These are phyloP conservation scores for Apis florea DNA, from an alignment of 1,140 invertebrate species.

Conservation along the genomic window DNA sequence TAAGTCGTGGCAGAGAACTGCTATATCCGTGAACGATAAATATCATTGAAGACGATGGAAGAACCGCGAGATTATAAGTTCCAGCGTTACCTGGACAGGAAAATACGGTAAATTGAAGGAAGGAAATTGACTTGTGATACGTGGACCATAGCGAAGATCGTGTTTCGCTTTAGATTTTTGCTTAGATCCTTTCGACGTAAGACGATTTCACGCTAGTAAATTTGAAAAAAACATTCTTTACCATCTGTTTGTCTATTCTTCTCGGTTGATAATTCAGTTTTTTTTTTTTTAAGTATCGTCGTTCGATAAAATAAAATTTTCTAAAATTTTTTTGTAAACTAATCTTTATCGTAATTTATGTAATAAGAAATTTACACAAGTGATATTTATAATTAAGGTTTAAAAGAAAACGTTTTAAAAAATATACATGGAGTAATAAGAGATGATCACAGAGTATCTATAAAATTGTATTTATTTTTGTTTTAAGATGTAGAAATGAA, in stretches of 20 bases:
- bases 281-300: background rate
- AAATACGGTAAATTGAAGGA: conserved; percentile 13
- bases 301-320: background rate
- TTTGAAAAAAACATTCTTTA: background rate
- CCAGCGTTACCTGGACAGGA: background rate
- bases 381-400: background rate
- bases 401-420: background rate
- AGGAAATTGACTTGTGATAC: conserved; percentile 56
- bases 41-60: conserved; percentile 4
- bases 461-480: too few species aligned
- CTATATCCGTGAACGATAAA: background rate
- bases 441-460: too few species aligned
- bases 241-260: background rate
- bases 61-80: background rate
- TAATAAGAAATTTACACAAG: background rate
- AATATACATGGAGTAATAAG: background rate
- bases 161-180: background rate
- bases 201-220: background rate
- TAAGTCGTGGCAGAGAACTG: background rate
- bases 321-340: background rate
- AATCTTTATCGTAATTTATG: background rate
- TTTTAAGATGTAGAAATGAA: too few species aligned
- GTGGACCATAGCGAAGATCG: conserved; percentile 30
- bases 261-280: background rate
- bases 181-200: background rate